Conservation (phyloP, 1,140 invertebrate species). For the Hyles vespertilio region DNA sequence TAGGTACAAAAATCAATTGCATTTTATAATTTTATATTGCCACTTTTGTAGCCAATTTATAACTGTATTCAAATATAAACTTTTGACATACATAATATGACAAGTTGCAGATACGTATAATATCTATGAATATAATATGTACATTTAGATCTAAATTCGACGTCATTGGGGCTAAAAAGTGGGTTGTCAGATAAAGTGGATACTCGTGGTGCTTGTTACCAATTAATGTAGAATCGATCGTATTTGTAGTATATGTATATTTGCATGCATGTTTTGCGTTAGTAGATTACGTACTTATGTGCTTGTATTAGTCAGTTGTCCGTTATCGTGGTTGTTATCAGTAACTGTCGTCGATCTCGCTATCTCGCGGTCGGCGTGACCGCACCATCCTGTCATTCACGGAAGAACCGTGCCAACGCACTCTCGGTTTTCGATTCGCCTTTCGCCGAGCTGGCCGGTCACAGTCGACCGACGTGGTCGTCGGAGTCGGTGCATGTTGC, state of each 20-base stretch:
- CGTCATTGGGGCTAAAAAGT: too few species aligned
- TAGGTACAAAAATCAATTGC: too few species aligned
- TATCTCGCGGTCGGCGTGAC: conserved; percentile 55
- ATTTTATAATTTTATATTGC: too few species aligned
- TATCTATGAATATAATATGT: too few species aligned
- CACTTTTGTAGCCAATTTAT: too few species aligned
- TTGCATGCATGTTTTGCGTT: conserved; percentile 9
- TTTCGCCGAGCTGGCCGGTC: conserved; percentile 52
- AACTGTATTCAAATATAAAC: too few species aligned
- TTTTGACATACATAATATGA: too few species aligned
- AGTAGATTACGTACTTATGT: conserved; percentile 2
- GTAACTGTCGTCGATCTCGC: conserved; percentile 57
- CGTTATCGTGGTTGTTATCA: conserved; percentile 62
- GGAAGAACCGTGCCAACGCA: conserved; percentile 58
- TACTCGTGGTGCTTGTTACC: too few species aligned
- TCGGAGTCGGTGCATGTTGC: conserved; percentile 43
- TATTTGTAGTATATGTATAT: neutral
- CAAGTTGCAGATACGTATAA: too few species aligned
- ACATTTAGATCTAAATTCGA: too few species aligned
- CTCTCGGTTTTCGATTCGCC: conserved; percentile 62
- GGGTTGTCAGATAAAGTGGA: too few species aligned
- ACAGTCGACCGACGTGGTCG: conserved; percentile 43
- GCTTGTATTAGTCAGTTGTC: conserved; percentile 27
- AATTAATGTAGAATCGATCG: too few species aligned
- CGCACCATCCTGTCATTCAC: conserved; percentile 61